A percentile compares a stretch with the other conserved stretches of the same genome.
Evolutionary conservation across 2,888 invertebrate species (phyloP).

Genomic region (Pseudolycoriella hygida): DNA sequence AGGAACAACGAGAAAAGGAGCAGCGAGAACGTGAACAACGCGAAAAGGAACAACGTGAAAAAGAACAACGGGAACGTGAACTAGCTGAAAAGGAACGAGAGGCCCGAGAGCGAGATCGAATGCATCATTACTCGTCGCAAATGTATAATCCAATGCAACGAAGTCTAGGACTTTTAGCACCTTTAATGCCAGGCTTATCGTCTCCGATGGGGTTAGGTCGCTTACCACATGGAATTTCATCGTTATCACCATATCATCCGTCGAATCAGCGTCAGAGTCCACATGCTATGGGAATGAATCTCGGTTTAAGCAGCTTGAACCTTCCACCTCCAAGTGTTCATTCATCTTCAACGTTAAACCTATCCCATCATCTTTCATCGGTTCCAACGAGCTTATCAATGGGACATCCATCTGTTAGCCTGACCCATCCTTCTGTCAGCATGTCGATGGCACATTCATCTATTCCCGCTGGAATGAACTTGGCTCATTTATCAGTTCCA

Average conservation of each 20-base stretch:
- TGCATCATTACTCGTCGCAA: constrained; percentile 25
- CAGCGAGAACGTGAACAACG: constrained; percentile 25
- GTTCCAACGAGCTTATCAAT: constrained; percentile 21
- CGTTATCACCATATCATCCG: constrained; percentile 25
- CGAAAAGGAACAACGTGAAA: constrained; percentile 26
- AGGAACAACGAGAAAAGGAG: constrained; percentile 18
- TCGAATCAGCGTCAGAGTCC: constrained; percentile 26
- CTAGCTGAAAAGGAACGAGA: constrained; percentile 24
- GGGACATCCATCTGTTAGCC: constrained; percentile 10
- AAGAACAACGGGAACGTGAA: constrained; percentile 19
- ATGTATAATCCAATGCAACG: constrained; percentile 24
- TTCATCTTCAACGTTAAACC: constrained; percentile 13
- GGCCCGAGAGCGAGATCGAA: constrained; percentile 27
- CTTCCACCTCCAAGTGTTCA: constrained; percentile 18
- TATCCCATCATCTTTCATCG: constrained; percentile 21
- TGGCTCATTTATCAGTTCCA: neutral
- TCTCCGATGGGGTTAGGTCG: constrained; percentile 19
- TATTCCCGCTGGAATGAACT: neutral
- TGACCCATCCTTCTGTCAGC: neutral
- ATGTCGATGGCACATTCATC: constrained; percentile 2
- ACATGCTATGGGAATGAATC: constrained; percentile 22
- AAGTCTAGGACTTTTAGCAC: constrained; percentile 18
- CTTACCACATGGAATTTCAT: constrained; percentile 23
- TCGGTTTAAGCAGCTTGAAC: constrained; percentile 18
- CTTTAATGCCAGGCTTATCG: constrained; percentile 19